Evolutionary conservation across 2,113 vertebrate genomes (phyloP), one percentile per base, ranked within the genome.

Genomic region (Trogon surrucura): DNA sequence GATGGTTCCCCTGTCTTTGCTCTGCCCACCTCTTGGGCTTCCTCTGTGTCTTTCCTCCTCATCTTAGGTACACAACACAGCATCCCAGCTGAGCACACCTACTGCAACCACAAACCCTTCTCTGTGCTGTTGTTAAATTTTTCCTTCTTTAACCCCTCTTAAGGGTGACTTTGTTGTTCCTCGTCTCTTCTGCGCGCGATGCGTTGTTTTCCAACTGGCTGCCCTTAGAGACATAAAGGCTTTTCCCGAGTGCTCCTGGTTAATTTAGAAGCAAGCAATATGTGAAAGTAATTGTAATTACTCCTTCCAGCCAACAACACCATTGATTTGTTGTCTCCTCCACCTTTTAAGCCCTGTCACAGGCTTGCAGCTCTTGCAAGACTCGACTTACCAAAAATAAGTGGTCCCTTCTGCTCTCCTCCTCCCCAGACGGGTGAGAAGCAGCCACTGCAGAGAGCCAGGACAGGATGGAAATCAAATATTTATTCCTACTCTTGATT

Each of bases 381-480:
- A 53, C 72, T 75, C 0, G 0, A 61, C 32, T 79, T 79, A 79
- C 65, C 4, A 6, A 89, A 91, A 92, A 91, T 47, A 83, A 93
- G 84, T 45, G 41, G 60, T 71, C 57, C 75, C 6, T 30, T 80
- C 82, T 64, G 60, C 72, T 95, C 60, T 89, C 6, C 32, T 82
- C 51, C 38, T 94, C 69, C 65, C 69, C 27, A 72, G 48, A 75
- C 0, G 6, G 15, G n/a, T 41, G 44, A 88, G 72, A 93, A 62
- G 48, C 29, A 64, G 77, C 80, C 2, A 0, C 20, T 4, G 19
- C 80, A 71, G 60, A 78, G 44, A 60, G 18, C 36, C 65, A 66
- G 77, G 73, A 56, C 72, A 97, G 83, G 61, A 88, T 93, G 92
- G 69, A 95, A 90, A 97, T 95, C 10, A 96, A 97, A 95, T 96